These are phyloP conservation scores for Tenthredo mesomela DNA, from an alignment of 2,888 invertebrate genomes.

Conservation along the genomic window DNA sequence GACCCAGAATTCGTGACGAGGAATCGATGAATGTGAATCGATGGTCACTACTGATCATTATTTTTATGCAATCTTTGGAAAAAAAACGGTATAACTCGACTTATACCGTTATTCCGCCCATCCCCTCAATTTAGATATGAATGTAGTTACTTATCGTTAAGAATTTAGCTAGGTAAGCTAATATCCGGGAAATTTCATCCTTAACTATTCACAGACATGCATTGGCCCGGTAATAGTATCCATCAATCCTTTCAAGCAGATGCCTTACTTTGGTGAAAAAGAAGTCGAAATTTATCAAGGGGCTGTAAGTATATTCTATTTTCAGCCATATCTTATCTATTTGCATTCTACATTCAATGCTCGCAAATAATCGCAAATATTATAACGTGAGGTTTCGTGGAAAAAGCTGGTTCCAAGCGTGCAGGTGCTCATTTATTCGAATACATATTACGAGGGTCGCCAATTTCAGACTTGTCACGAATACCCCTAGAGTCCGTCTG, in stretches of 20 bases:
- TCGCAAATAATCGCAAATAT: not conserved
- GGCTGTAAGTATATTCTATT: slow-evolving; percentile 76
- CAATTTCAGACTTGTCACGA: too few species aligned
- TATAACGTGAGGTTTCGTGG: too few species aligned
- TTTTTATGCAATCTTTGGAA: too few species aligned
- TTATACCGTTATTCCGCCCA: too few species aligned
- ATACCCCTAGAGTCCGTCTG: too few species aligned
- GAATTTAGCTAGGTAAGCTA: not conserved
- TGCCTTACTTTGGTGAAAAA: slow-evolving; percentile 83
- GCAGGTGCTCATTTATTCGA: too few species aligned
- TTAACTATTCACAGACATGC: slow-evolving; percentile 80
- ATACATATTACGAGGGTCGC: too few species aligned
- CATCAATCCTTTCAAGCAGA: slow-evolving; percentile 83
- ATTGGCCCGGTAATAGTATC: slow-evolving; percentile 84
- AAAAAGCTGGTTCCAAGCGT: too few species aligned
- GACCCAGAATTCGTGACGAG: too few species aligned
- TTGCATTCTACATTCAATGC: not conserved
- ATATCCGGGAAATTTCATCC: slow-evolving; percentile 57
- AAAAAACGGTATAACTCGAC: too few species aligned
- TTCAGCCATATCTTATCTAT: slow-evolving; percentile 7
- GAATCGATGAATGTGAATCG: too few species aligned
- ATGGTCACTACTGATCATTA: too few species aligned
- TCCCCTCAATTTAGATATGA: not conserved
- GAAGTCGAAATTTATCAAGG: slow-evolving; percentile 82
- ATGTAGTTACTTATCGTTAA: slow-evolving; percentile 33